Conservation (phyloP, 2,797 vertebrate genomes). For the Pelobates cultripes region DNA sequence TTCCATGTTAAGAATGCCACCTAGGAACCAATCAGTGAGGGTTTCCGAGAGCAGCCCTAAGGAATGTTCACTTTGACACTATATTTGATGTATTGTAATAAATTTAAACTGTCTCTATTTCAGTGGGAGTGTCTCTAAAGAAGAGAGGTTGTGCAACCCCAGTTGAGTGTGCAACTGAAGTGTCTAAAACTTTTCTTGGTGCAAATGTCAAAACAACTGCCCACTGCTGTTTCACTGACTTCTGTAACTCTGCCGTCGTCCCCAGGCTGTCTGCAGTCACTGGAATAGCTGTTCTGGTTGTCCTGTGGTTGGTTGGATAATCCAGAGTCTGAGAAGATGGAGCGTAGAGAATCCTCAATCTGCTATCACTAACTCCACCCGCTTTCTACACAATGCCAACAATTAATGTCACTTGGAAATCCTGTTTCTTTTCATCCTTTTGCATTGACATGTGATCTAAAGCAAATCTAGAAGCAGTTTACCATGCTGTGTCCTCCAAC, state of each 20-base stretch:
- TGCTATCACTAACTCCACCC: too few relatives aligned
- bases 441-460: too few relatives aligned
- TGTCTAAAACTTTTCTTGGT: not conserved
- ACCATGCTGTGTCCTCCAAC: too few relatives aligned
- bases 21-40: too few relatives aligned
- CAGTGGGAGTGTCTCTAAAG: conserved; percentile 10
- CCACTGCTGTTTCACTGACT: conserved; percentile 20
- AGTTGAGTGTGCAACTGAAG: not conserved
- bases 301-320: not conserved
- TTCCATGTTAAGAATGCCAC: too few relatives aligned
- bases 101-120: not conserved
- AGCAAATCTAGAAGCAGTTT: too few relatives aligned
- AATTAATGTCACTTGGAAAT: too few relatives aligned
- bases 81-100: not conserved
- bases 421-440: too few relatives aligned
- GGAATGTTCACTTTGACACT: not conserved
- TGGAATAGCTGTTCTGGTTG: not conserved
- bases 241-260: conserved; percentile 37
- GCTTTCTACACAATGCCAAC: too few relatives aligned
- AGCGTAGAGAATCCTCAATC: too few relatives aligned
- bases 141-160: conserved; percentile 12
- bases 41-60: too few relatives aligned
- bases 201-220: not conserved
- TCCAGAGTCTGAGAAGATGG: not conserved
- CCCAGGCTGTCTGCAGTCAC: conserved; percentile 22